phyloP scores from a whole-genome alignment of 2,888 invertebrate genomes.

The Dasysyrphus tricinctus region DNA sequence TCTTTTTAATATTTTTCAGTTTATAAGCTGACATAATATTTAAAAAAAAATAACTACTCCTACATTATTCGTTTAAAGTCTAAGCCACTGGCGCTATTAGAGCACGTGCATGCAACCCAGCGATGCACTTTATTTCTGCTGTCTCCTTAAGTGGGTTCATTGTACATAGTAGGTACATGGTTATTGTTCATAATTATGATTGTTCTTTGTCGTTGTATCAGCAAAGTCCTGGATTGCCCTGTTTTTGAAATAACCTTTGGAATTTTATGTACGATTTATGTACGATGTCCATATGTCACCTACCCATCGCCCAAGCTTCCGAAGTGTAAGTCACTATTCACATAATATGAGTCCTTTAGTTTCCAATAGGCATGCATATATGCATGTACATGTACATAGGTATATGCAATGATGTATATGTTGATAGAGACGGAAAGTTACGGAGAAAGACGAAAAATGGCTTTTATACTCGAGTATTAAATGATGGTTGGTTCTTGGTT shows the following conservation, averaged over 20 bases:
- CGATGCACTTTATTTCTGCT: too few relatives aligned
- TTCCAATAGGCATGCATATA: not conserved
- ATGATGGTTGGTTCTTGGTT: conserved; percentile 57
- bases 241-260: too few relatives aligned
- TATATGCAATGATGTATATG: not conserved
- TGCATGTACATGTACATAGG: not conserved
- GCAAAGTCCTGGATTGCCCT: not conserved
- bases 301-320: too few relatives aligned
- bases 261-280: not conserved
- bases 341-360: not conserved
- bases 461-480: conserved; percentile 50
- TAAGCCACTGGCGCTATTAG: too few relatives aligned
- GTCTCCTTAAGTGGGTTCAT: too few relatives aligned
- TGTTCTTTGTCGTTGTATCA: not conserved
- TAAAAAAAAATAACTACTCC: too few relatives aligned
- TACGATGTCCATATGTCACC: not conserved
- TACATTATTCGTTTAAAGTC: too few relatives aligned
- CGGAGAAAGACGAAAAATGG: not conserved
- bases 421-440: not conserved
- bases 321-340: too few relatives aligned
- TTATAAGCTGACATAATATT: too few relatives aligned
- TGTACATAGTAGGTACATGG: not conserved
- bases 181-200: not conserved
- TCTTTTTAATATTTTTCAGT: too few relatives aligned
- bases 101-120: too few relatives aligned